Percentiles rank a stretch among this genome's conserved stretches.
These are phyloP conservation scores for Geotrypetes seraphini DNA, from an alignment of 2,797 vertebrate genomes.

Conservation along the genomic window DNA sequence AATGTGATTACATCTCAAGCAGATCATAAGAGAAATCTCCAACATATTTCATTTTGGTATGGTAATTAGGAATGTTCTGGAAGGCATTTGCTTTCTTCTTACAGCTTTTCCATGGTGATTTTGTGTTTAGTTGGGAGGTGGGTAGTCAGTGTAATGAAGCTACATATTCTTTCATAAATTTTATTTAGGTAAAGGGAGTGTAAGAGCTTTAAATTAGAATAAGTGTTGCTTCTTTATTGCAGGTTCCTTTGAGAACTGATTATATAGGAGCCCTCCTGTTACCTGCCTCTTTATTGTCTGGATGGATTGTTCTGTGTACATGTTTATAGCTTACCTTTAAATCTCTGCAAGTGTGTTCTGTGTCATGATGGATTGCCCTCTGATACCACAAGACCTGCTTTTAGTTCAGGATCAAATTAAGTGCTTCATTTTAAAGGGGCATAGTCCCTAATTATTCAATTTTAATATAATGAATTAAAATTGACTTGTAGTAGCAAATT, in stretches of 20 bases:
- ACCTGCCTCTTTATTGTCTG: slow-evolving; percentile 42
- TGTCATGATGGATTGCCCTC: slow-evolving; percentile 23
- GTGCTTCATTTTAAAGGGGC: slow-evolving; percentile 44
- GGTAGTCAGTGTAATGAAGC: slow-evolving; percentile 52
- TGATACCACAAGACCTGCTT: slow-evolving; percentile 16
- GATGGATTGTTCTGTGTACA: slow-evolving; percentile 31
- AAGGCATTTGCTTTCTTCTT: no score
- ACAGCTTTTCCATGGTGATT: slow-evolving; percentile 10
- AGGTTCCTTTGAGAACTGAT: slow-evolving; percentile 62
- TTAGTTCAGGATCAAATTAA: slow-evolving; percentile 37
- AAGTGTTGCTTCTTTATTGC: slow-evolving; percentile 64
- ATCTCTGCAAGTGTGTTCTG: slow-evolving; percentile 22
- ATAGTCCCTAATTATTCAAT: slow-evolving; percentile 44
- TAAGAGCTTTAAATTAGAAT: slow-evolving; percentile 64
- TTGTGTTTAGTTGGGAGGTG: no score
- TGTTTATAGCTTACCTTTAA: slow-evolving; percentile 50
- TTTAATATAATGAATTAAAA: slow-evolving; percentile 52
- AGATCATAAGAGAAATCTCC: no score
- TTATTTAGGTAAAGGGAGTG: slow-evolving; percentile 55
- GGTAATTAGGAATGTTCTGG: no score
- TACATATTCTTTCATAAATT: slow-evolving; percentile 62
- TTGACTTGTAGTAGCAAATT: slow-evolving; percentile 48
- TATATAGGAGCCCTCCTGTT: slow-evolving; percentile 51
- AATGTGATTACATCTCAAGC: no score
- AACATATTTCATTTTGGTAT: no score